Base-by-base conservation (phyloP, 2,113 vertebrate genomes). In the Thamnophis sirtalis region DNA sequence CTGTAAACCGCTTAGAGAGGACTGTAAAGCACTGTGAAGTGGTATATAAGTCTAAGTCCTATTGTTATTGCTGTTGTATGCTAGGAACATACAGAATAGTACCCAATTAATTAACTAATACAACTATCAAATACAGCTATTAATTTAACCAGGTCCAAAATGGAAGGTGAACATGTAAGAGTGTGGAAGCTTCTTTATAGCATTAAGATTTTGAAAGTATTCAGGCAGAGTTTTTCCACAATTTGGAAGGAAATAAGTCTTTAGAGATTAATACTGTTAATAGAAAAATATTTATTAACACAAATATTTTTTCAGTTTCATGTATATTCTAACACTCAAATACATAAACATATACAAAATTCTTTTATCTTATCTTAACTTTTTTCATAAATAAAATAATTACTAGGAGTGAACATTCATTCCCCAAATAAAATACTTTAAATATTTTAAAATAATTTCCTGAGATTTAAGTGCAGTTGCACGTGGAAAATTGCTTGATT, bases 351-450 rank as follows among this genome's bases (percentile, higher is more conserved):
- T 26, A 90, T 28, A 56, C 56, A 90, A n/a, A n/a, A n/a, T n/a
- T n/a, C n/a, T n/a, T n/a, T n/a, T n/a, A n/a, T n/a, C n/a, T n/a
- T n/a, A n/a, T n/a, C n/a, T n/a, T n/a, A n/a, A n/a, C n/a, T n/a
- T 48, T 48, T 21, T 28, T n/a, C 56, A 89, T 90, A 85, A 90
- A 90, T 90, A 90, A 56, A 90, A 90, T 84, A 90, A 84, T 90
- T 55, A 84, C 7, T 4, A 54, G 50, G 28, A 80, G 8, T 90
- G 33, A 43, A 17, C 24, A 4, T 38, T 13, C 21, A 43, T 24
- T 33, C 3, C n/a, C 54, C 38, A 73, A 51, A 43, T 38, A 85
- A 90, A 84, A 84, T 48, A 49, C 24, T 28, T 89, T 89, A 89
- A 89, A 89, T 89, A 63, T 28, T 84, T 55, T 90, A 56, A 90